Conservation (phyloP, 2,888 invertebrate species). For the Dugesia japonica region DNA sequence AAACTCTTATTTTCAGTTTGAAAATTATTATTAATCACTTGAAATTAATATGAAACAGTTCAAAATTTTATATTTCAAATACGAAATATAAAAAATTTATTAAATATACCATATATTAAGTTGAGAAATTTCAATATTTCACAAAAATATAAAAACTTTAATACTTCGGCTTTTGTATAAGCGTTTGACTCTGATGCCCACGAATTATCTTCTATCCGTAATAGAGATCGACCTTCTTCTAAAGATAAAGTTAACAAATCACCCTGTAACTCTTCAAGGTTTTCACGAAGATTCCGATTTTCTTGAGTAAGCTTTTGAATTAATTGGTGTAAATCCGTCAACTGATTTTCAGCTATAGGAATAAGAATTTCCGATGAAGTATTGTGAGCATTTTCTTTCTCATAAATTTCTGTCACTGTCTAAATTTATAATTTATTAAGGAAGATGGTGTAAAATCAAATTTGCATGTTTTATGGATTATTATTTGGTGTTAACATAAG, state of each 20-base stretch:
- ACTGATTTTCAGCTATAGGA: neutral
- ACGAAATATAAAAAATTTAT: too few species aligned
- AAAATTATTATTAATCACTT: too few species aligned
- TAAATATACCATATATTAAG: too few species aligned
- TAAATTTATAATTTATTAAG: too few species aligned
- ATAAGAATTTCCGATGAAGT: neutral
- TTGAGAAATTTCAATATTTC: too few species aligned
- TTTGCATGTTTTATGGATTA: too few species aligned
- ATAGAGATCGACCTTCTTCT: conserved; percentile 31
- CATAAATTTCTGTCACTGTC: neutral
- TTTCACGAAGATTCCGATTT: conserved; percentile 26
- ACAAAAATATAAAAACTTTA: too few species aligned
- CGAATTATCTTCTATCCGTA: neutral
- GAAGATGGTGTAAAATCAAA: too few species aligned
- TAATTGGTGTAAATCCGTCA: conserved; percentile 9
- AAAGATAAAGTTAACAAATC: conserved; percentile 29
- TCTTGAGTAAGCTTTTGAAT: conserved; percentile 27
- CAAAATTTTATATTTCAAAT: too few species aligned
- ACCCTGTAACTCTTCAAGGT: conserved; percentile 32
- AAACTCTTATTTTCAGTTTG: too few species aligned
- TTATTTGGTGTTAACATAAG: too few species aligned
- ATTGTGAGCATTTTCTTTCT: neutral
- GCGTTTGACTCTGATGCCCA: conserved; percentile 22
- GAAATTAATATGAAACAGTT: too few species aligned
- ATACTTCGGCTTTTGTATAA: conserved; percentile 23